A percentile compares a stretch with the other conserved stretches of the same genome.
These are phyloP conservation scores for Thermophis baileyi DNA, from an alignment of 2,113 vertebrate species.

Conservation along the genomic window DNA sequence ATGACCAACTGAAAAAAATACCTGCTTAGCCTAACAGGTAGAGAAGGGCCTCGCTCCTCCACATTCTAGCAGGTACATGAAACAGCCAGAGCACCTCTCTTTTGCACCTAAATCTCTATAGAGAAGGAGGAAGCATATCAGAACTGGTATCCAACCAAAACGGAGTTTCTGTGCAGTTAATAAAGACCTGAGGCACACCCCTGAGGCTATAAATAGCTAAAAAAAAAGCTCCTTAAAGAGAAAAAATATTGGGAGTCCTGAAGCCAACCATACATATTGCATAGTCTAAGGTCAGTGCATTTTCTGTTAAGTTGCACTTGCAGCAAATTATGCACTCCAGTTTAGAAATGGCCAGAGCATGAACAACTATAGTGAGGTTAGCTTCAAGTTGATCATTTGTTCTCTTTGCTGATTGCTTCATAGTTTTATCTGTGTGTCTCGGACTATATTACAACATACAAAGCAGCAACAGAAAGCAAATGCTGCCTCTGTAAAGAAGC, in stretches of 20 bases:
- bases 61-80: not conserved
- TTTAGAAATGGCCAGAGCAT: not conserved
- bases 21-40: not conserved
- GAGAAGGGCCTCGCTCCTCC: not conserved
- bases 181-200: not conserved
- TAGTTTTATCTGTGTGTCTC: not conserved
- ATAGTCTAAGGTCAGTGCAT: not conserved
- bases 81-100: not conserved
- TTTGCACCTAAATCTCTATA: not conserved
- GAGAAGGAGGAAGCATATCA: not conserved
- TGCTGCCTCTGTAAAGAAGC: no score
- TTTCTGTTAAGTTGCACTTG: not conserved
- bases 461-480: no score
- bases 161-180: not conserved
- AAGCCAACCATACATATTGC: not conserved
- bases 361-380: not conserved
- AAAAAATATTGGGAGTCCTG: not conserved
- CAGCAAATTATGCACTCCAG: not conserved
- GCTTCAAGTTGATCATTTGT: not conserved
- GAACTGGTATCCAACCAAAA: not conserved
- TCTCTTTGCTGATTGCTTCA: not conserved
- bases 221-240: not conserved
- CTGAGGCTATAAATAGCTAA: not conserved
- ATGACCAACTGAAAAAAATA: not conserved
- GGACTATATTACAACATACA: not conserved